These are phyloP conservation scores for Centrocercus urophasianus DNA, from an alignment of 2,113 vertebrate genomes.

Conservation along the genomic window DNA sequence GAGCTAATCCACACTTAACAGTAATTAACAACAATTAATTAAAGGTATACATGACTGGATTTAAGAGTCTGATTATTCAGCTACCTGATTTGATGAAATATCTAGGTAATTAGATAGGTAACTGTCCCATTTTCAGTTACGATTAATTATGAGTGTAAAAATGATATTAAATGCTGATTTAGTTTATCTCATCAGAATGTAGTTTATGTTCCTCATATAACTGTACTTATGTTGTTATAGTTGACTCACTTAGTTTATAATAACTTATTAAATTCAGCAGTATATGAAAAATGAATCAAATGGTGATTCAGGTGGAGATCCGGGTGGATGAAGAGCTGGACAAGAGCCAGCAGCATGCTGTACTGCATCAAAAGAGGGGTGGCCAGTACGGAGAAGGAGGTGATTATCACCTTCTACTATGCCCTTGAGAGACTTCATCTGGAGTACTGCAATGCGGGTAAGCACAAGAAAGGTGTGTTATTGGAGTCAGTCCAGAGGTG, in stretches of 20 bases:
- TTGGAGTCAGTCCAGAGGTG: too few species aligned
- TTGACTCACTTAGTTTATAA: conserved; percentile 11
- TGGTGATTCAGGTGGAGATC: background rate
- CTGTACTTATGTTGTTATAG: background rate
- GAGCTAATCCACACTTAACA: conserved; percentile 8
- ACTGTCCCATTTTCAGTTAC: conserved; percentile 7
- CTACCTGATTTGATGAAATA: conserved; percentile 38
- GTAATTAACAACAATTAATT: conserved; percentile 57
- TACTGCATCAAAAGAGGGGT: too few species aligned
- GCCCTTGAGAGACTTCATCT: too few species aligned
- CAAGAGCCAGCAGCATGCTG: background rate
- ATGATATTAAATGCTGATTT: conserved; percentile 45
- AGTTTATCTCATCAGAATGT: conserved; percentile 32
- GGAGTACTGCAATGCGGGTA: too few species aligned
- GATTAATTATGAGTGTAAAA: conserved; percentile 58
- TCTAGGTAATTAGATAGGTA: conserved; percentile 23
- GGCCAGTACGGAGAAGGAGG: too few species aligned
- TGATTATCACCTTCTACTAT: too few species aligned
- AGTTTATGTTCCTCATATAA: conserved; percentile 18
- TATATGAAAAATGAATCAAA: conserved; percentile 22
- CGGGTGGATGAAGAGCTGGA: background rate
- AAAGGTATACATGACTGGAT: conserved; percentile 22
- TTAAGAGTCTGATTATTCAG: conserved; percentile 53
- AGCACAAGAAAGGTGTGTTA: too few species aligned
- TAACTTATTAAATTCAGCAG: background rate